Percentiles rank a stretch among this genome's conserved stretches.
Conservation (phyloP, 2,888 invertebrate genomes). For the Leistus spinibarbis region DNA sequence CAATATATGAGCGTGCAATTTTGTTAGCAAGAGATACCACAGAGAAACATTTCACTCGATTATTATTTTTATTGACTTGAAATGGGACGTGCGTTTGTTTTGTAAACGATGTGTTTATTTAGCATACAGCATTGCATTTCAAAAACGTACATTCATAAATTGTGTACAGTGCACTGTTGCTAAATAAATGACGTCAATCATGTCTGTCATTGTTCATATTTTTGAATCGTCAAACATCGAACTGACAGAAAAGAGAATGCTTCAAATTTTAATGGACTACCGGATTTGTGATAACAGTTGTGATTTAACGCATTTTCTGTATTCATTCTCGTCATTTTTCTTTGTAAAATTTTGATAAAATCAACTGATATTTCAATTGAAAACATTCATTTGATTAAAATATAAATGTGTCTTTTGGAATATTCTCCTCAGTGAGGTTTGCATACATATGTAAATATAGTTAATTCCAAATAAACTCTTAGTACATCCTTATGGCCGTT, state of each 20-base stretch:
- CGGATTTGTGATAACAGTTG: background rate
- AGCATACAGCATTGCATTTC: background rate
- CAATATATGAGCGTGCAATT: background rate
- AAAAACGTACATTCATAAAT: conserved; percentile 14
- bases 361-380: too few relatives aligned
- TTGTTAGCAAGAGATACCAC: background rate
- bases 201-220: conserved; percentile 26
- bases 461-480: background rate
- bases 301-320: too few relatives aligned
- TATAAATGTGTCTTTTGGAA: too few relatives aligned
- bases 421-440: too few relatives aligned
- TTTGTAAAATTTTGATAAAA: too few relatives aligned
- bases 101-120: background rate
- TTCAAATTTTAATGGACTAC: background rate
- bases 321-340: too few relatives aligned
- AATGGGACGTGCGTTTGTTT: background rate
- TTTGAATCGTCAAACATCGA: conserved; percentile 19
- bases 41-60: background rate
- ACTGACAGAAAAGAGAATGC: background rate
- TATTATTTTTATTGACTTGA: background rate
- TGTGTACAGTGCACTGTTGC: conserved; percentile 15
- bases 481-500: background rate
- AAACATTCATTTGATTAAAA: too few relatives aligned
- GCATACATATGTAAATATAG: background rate
- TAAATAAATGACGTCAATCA: conserved; percentile 26